phyloP scores from a whole-genome alignment of 2,797 vertebrate species.

The Myiothlypis chrysogaster region DNA sequence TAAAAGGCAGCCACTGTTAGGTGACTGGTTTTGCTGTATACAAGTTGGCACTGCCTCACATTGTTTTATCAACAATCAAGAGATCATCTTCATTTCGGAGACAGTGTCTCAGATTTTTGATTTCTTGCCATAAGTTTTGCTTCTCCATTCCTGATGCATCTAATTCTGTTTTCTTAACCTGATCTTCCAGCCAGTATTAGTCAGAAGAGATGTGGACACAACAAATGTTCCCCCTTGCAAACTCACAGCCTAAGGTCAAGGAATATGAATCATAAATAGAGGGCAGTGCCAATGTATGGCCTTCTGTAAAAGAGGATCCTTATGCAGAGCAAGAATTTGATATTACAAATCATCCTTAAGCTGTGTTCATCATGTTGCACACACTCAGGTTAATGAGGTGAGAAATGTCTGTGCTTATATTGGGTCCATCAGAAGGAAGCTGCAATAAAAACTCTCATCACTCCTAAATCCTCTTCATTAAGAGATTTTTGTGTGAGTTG shows the following conservation, averaged over 20 bases:
- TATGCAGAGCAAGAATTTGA: conserved; percentile 33
- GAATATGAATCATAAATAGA: conserved; percentile 8
- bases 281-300: background rate
- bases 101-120: conserved; percentile 61
- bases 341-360: conserved; percentile 39
- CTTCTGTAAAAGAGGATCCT: conserved; percentile 43
- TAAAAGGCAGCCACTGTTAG: background rate
- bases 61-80: conserved; percentile 21
- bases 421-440: conserved; percentile 40
- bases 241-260: conserved; percentile 31
- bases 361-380: conserved; percentile 19
- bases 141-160: conserved; percentile 26
- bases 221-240: conserved; percentile 34
- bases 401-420: conserved; percentile 22
- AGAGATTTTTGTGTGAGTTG: conserved; percentile 27
- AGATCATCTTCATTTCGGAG: conserved; percentile 51
- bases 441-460: conserved; percentile 53
- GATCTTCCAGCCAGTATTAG: conserved; percentile 46
- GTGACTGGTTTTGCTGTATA: background rate
- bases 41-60: background rate
- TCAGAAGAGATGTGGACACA: conserved; percentile 40
- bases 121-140: conserved; percentile 58
- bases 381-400: conserved; percentile 41
- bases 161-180: conserved; percentile 67
- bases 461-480: conserved; percentile 46